Evolutionary conservation across 92 coral and sea anemone genomes (phyloP).

Genomic region (Metridium senile): DNA sequence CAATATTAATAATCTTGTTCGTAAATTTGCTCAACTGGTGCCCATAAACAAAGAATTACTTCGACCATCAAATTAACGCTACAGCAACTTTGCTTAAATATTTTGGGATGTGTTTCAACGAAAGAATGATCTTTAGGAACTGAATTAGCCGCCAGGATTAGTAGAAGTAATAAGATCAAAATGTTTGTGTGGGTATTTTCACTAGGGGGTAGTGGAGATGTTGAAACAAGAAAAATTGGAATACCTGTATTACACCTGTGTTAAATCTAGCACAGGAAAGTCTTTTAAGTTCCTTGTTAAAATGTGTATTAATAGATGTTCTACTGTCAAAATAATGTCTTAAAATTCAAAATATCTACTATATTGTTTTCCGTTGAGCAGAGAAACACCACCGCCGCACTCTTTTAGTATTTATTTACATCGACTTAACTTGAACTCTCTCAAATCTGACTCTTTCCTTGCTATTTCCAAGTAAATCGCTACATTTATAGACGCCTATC

Average conservation of each 20-base stretch:
- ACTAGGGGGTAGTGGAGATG: neutral
- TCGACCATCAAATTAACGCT: slow-evolving; percentile 33
- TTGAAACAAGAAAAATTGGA: neutral
- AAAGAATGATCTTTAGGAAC: neutral
- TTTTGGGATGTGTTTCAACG: neutral
- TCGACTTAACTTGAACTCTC: too few relatives aligned
- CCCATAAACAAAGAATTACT: slow-evolving; percentile 46
- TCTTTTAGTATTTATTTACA: too few relatives aligned
- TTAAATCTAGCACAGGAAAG: neutral
- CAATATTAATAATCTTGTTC: slow-evolving; percentile 61
- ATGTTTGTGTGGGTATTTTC: neutral
- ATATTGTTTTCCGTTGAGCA: too few relatives aligned
- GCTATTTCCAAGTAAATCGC: too few relatives aligned
- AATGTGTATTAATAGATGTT: neutral
- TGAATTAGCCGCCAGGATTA: too few relatives aligned
- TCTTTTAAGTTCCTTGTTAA: neutral
- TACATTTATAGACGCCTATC: too few relatives aligned
- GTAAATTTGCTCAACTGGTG: slow-evolving; percentile 62
- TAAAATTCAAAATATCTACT: too few relatives aligned
- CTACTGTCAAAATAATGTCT: neutral
- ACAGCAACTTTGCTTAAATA: slow-evolving; percentile 17
- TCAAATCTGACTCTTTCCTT: too few relatives aligned
- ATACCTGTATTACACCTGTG: neutral
- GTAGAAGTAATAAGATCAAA: too few relatives aligned
- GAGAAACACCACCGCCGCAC: too few relatives aligned